Conservation (phyloP, 1,140 invertebrate species). For the Plectrocnemia conspersa region DNA sequence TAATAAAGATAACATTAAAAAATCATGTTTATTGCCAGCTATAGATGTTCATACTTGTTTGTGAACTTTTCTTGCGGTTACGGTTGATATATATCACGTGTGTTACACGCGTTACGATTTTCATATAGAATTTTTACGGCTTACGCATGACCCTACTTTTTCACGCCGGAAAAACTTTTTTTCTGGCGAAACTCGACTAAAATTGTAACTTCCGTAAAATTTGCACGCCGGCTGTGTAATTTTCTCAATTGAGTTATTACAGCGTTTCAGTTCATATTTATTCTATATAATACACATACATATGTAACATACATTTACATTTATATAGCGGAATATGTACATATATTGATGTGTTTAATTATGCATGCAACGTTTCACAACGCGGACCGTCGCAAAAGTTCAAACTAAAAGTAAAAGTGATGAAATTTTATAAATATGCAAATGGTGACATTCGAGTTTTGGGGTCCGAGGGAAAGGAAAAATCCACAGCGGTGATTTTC, state of each 20-base stretch:
- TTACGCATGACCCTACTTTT: not conserved
- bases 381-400: too few species aligned
- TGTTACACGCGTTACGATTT: not conserved
- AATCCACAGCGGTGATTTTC: not conserved
- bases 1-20: too few species aligned
- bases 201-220: not conserved
- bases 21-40: too few species aligned
- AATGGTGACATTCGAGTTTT: slow-evolving; percentile 2
- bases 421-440: not conserved
- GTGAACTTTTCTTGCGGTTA: not conserved
- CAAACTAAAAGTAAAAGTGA: too few species aligned
- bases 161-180: not conserved
- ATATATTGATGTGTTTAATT: too few species aligned
- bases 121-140: not conserved
- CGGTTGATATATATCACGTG: not conserved
- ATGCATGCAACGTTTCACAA: too few species aligned
- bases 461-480: too few species aligned
- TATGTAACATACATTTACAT: too few species aligned
- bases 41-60: not conserved
- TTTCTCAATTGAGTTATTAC: too few species aligned
- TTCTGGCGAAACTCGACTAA: not conserved
- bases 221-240: not conserved
- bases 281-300: too few species aligned
- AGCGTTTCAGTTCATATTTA: too few species aligned
- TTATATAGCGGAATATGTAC: too few species aligned